Conservation (phyloP, 2,113 vertebrate genomes). For the Hiodon alosoides region DNA sequence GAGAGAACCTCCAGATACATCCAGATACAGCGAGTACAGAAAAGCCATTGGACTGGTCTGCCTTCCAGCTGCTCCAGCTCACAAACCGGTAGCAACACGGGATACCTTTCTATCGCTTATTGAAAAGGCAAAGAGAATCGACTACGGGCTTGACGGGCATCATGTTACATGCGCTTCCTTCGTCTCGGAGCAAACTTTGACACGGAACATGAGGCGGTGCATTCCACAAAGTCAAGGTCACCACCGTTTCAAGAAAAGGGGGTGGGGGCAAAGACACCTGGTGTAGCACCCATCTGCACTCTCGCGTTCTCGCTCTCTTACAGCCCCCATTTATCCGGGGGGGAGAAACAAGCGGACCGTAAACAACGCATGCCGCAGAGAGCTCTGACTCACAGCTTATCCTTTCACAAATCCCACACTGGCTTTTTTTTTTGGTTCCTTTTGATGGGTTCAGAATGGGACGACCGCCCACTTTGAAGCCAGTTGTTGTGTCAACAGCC, state of each 20-base stretch:
- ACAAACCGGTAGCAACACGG: too few species aligned
- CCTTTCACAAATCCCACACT: background rate
- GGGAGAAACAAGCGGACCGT: background rate
- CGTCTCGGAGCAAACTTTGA: conserved; percentile 25
- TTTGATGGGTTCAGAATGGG: background rate
- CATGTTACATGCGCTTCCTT: conserved; percentile 19
- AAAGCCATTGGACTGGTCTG: too few species aligned
- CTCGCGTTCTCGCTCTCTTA: background rate
- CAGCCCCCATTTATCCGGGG: background rate
- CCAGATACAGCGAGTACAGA: too few species aligned
- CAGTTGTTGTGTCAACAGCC: background rate
- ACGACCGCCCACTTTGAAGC: background rate
- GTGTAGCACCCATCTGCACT: conserved; percentile 33
- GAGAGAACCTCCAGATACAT: too few species aligned
- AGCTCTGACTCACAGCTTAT: background rate
- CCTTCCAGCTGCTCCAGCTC: too few species aligned
- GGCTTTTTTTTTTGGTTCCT: background rate
- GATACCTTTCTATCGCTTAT: too few species aligned
- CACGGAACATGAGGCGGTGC: conserved; percentile 52
- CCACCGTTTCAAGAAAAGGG: background rate
- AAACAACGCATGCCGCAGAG: background rate
- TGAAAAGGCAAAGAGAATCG: background rate
- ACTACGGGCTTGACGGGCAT: conserved; percentile 25
- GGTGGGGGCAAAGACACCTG: conserved; percentile 49
- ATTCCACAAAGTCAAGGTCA: conserved; percentile 60